Evolutionary conservation across 2,797 vertebrate species (phyloP).

Genomic region (Lepilemur ruficaudatus): DNA sequence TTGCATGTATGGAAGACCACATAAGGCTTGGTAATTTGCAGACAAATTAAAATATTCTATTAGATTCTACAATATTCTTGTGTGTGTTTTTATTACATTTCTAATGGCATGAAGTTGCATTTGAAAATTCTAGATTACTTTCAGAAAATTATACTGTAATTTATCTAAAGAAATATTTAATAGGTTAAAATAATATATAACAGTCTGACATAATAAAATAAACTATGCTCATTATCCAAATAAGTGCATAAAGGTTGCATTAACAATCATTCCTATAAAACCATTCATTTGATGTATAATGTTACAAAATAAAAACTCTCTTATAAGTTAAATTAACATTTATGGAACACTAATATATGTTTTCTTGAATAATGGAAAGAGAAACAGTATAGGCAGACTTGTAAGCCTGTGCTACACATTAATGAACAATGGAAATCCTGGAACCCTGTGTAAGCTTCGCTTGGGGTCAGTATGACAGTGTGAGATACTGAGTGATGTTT

Average conservation of each 20-base stretch:
- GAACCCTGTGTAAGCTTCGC: background rate
- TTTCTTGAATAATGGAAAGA: background rate
- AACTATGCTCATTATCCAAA: background rate
- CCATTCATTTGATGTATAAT: background rate
- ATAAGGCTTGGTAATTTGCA: background rate
- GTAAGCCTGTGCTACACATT: background rate
- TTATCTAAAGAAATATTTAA: background rate
- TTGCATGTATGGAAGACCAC: background rate
- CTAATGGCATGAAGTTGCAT: background rate
- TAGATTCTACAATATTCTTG: background rate
- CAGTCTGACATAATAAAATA: background rate
- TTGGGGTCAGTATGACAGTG: background rate
- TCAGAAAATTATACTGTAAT: background rate
- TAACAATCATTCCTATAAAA: background rate
- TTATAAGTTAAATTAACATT: background rate
- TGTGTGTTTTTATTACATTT: conserved; percentile 29
- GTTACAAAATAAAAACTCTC: background rate
- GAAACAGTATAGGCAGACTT: background rate
- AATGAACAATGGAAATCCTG: background rate
- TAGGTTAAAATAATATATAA: background rate
- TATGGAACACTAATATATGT: background rate
- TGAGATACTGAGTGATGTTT: background rate
- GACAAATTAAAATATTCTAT: conserved; percentile 1
- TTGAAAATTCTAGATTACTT: conserved; percentile 43
- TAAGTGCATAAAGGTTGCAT: background rate